phyloP scores from a whole-genome alignment of 2,797 vertebrate species.

The Chelmon rostratus region DNA sequence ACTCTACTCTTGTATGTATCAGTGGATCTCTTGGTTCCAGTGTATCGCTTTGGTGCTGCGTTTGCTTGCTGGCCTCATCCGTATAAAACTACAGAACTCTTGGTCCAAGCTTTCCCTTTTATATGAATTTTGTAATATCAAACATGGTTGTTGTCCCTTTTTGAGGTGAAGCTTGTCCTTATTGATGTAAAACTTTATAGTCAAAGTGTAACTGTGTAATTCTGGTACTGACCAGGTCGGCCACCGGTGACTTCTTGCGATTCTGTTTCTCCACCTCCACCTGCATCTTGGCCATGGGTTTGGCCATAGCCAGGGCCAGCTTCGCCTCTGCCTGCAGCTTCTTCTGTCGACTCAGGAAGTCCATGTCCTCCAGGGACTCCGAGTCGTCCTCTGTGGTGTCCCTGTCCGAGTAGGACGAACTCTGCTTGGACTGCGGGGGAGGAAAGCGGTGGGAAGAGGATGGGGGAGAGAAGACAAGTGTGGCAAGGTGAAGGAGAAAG shows the following conservation, averaged over 20 bases:
- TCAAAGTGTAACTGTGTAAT: neutral
- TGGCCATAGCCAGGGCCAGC: conserved; percentile 97
- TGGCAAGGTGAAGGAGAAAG: neutral
- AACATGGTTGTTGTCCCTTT: neutral
- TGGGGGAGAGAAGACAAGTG: neutral
- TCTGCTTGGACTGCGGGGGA: conserved; percentile 95
- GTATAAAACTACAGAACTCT: neutral
- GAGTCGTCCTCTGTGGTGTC: conserved; percentile 98
- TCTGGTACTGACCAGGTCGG: conserved; percentile 91
- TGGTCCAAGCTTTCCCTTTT: neutral
- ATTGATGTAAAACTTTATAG: neutral
- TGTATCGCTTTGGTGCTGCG: no score
- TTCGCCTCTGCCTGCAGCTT: conserved; percentile 98
- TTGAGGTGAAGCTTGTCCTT: neutral
- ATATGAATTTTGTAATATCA: neutral
- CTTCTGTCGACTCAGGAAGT: conserved; percentile 97
- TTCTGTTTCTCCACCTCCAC: conserved; percentile 99
- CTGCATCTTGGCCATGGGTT: conserved; percentile 99
- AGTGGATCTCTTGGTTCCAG: conserved; percentile 4
- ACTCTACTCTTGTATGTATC: neutral
- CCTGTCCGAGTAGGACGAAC: conserved; percentile 97
- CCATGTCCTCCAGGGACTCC: conserved; percentile 98
- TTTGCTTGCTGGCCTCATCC: no score
- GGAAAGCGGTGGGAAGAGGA: neutral
- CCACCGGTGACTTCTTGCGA: conserved; percentile 98